phyloP scores from a whole-genome alignment of 2,113 vertebrate genomes.

The Tupaia tana region DNA sequence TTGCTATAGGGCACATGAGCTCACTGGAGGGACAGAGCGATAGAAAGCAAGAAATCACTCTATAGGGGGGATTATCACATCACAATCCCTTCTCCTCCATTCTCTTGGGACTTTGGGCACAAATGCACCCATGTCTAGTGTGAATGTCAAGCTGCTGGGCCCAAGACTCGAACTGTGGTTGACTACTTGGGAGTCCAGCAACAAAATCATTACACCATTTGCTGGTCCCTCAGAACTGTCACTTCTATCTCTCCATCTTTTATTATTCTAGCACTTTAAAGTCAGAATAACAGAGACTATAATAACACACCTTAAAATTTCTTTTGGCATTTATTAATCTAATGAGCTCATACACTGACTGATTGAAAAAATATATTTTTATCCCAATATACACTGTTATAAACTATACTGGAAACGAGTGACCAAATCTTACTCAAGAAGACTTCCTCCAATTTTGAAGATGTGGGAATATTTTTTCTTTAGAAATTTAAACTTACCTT shows the following conservation, averaged over 20 bases:
- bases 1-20: too few relatives aligned
- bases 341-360: background rate
- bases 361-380: background rate
- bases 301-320: constrained; percentile 1
- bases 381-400: background rate
- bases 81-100: too few relatives aligned
- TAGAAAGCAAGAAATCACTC: too few relatives aligned
- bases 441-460: background rate
- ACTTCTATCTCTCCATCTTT: background rate
- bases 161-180: too few relatives aligned
- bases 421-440: background rate
- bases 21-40: too few relatives aligned
- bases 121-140: too few relatives aligned
- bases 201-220: too few relatives aligned
- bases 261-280: constrained; percentile 11
- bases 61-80: too few relatives aligned
- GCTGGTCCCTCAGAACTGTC: background rate
- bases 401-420: background rate
- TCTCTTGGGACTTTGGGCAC: too few relatives aligned
- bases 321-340: constrained; percentile 18
- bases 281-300: background rate
- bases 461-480: background rate
- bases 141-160: too few relatives aligned
- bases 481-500: background rate
- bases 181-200: too few relatives aligned